phyloP scores from a whole-genome alignment of 1,140 invertebrate genomes.

The Phymastichus coffea region DNA sequence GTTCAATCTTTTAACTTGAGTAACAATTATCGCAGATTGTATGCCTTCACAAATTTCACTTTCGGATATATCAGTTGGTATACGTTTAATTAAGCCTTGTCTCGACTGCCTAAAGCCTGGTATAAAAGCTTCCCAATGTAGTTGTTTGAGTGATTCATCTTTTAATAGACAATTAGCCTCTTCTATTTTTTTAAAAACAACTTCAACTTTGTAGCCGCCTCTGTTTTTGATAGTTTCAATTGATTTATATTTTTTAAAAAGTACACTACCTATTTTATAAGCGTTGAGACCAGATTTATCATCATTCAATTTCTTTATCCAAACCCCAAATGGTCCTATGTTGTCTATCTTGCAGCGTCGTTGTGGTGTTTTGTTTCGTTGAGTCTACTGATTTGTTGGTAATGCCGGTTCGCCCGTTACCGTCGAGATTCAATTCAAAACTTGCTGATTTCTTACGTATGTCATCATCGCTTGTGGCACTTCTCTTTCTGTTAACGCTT shows the following conservation, averaged over 20 bases:
- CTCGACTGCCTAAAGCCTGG: background rate
- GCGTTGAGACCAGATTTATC: background rate
- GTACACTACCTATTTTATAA: background rate
- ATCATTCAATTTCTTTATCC: background rate
- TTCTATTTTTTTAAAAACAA: background rate
- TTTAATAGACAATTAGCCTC: background rate
- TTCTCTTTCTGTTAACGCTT: no score
- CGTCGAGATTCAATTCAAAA: no score
- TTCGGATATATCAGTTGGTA: background rate
- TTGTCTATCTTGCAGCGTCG: no score
- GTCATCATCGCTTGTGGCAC: no score
- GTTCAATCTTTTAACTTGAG: constrained; percentile 1
- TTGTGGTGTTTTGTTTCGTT: no score
- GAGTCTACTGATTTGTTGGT: no score
- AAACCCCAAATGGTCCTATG: background rate
- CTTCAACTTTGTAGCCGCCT: background rate
- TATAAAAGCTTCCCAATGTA: background rate
- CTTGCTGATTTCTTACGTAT: no score
- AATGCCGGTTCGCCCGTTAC: no score
- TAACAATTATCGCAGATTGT: background rate
- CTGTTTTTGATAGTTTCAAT: background rate
- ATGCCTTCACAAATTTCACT: background rate
- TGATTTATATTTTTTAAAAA: background rate
- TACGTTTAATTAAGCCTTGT: background rate
- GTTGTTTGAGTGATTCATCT: background rate